These are phyloP conservation scores for Ectropis crepuscularia DNA, from an alignment of 2,888 invertebrate genomes.

Conservation along the genomic window DNA sequence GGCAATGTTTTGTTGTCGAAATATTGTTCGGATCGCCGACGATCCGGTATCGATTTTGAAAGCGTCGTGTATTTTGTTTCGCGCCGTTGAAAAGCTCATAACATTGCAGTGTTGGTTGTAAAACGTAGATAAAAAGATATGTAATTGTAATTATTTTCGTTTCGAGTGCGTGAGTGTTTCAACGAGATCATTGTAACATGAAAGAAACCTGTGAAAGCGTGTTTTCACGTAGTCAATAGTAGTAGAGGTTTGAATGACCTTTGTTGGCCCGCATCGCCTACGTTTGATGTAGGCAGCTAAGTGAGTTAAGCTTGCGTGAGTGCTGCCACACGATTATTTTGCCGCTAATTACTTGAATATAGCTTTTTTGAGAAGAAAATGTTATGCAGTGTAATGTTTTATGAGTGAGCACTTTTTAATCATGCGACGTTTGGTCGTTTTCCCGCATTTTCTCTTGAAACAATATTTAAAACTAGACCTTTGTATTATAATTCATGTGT, in stretches of 20 bases:
- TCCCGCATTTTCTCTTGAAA: too few relatives aligned
- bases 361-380: conserved; percentile 16
- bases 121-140: not conserved
- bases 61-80: conserved; percentile 39
- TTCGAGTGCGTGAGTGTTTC: not conserved
- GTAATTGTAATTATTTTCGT: not conserved
- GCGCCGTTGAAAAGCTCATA: conserved; percentile 29
- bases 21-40: conserved; percentile 35
- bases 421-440: not conserved
- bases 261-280: conserved; percentile 22
- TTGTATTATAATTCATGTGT: too few relatives aligned
- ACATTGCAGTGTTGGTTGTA: not conserved
- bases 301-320: conserved; percentile 24
- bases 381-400: not conserved
- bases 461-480: too few relatives aligned
- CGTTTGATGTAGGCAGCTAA: conserved; percentile 12
- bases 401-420: not conserved
- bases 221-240: conserved; percentile 4
- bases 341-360: conserved; percentile 24
- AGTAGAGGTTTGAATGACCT: conserved; percentile 16
- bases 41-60: conserved; percentile 37
- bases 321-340: conserved; percentile 20
- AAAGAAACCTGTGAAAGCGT: conserved; percentile 6
- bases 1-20: conserved; percentile 34
- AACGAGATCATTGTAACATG: conserved; percentile 3